phyloP scores from a whole-genome alignment of 2,888 invertebrate genomes.

The Dendrolimus pini region DNA sequence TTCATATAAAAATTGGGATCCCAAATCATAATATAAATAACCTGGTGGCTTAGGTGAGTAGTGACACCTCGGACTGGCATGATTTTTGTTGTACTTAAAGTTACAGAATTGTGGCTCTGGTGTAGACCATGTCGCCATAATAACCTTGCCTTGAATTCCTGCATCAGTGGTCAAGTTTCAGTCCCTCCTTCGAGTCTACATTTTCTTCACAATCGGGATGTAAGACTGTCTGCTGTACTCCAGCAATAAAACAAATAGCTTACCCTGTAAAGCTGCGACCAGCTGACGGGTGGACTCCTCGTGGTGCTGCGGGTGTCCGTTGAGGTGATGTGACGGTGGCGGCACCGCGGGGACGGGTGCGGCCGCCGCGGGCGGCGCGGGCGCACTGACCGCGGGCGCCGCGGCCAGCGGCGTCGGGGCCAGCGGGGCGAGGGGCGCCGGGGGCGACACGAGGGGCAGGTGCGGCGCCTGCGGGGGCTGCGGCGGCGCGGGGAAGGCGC shows the following conservation, averaged over 20 bases:
- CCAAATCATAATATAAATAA: too few species aligned
- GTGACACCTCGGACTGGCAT: too few species aligned
- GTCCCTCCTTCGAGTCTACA: too few species aligned
- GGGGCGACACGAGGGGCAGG: conserved; percentile 30
- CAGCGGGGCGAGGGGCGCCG: conserved; percentile 25
- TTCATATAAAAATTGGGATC: not conserved
- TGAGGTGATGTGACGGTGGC: conserved; percentile 27
- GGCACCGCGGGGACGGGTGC: conserved; percentile 31
- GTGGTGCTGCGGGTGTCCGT: conserved; percentile 26
- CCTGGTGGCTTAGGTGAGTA: too few species aligned
- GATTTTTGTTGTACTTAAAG: too few species aligned
- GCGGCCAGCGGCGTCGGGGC: conserved; percentile 30
- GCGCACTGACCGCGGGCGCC: conserved; percentile 21
- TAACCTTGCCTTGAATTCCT: too few species aligned
- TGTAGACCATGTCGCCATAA: too few species aligned
- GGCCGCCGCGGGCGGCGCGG: conserved; percentile 14
- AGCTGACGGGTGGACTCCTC: conserved; percentile 32
- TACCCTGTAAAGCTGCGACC: conserved; percentile 41
- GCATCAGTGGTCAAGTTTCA: too few species aligned
- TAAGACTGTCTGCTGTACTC: too few species aligned
- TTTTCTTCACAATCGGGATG: too few species aligned
- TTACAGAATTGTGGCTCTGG: too few species aligned
- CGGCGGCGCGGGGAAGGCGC: conserved; percentile 50
- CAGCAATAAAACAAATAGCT: not conserved
- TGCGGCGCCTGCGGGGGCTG: conserved; percentile 46